phyloP scores from a whole-genome alignment of 2,888 invertebrate genomes.

The Apodemia zela region DNA sequence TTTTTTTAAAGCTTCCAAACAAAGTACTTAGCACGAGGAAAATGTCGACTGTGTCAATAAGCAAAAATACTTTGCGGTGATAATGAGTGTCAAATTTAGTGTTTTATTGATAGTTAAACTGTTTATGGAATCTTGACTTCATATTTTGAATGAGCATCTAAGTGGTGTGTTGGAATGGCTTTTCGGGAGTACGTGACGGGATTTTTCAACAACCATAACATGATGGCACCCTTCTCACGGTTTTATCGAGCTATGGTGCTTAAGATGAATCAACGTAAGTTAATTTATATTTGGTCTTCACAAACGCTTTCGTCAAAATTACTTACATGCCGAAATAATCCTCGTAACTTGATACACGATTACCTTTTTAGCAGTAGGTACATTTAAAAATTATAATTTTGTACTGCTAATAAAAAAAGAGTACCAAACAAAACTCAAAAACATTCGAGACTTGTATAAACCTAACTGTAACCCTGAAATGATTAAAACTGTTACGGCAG shows the following conservation, averaged over 20 bases:
- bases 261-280: slow-evolving; percentile 74
- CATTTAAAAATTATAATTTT: too few species aligned
- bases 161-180: slow-evolving; percentile 44
- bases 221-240: slow-evolving; percentile 67
- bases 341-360: background rate
- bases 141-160: slow-evolving; percentile 33
- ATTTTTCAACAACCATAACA: slow-evolving; percentile 52
- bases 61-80: slow-evolving; percentile 50
- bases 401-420: too few species aligned
- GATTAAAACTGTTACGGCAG: too few species aligned
- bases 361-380: background rate
- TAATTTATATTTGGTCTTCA: background rate
- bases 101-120: slow-evolving; percentile 52
- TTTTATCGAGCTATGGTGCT: slow-evolving; percentile 72
- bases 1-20: background rate
- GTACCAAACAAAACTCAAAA: too few species aligned
- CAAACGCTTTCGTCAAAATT: background rate
- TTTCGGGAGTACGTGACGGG: slow-evolving; percentile 46
- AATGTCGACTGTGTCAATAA: slow-evolving; percentile 32
- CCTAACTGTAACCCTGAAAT: too few species aligned
- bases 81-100: slow-evolving; percentile 77
- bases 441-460: too few species aligned
- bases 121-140: slow-evolving; percentile 41
- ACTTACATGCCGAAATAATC: background rate
- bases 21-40: slow-evolving; percentile 22